These are phyloP conservation scores for Cyprinodon tularosa DNA, from an alignment of 2,113 vertebrate genomes.

Conservation along the genomic window DNA sequence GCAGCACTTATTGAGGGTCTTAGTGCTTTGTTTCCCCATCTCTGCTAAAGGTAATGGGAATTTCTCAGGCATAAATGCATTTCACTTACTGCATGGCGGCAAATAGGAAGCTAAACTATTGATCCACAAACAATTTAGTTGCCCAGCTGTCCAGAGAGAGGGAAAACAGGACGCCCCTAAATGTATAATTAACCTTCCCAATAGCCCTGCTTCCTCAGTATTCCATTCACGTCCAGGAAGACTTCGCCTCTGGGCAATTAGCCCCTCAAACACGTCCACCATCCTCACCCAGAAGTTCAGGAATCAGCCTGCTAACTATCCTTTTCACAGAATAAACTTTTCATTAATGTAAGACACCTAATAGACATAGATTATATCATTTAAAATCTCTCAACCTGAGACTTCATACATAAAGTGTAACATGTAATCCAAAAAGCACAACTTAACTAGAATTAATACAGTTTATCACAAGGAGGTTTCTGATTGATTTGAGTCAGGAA, in stretches of 20 bases:
- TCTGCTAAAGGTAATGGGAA: constrained; percentile 75
- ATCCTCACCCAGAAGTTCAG: constrained; percentile 16
- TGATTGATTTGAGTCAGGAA: constrained; percentile 4
- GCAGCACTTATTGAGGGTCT: constrained; percentile 49
- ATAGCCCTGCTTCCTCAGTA: constrained; percentile 55
- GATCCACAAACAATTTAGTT: constrained; percentile 80
- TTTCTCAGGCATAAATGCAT: constrained; percentile 75
- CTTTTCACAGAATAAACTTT: constrained; percentile 42
- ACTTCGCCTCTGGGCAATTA: constrained; percentile 50
- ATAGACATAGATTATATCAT: constrained; percentile 24
- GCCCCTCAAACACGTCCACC: constrained; percentile 39
- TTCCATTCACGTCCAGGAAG: constrained; percentile 58
- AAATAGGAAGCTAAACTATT: constrained; percentile 76
- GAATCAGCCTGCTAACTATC: constrained; percentile 29
- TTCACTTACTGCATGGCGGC: constrained; percentile 64
- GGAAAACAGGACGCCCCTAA: constrained; percentile 69
- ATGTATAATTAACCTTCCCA: constrained; percentile 72
- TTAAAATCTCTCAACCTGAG: constrained; percentile 3
- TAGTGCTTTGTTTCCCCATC: constrained; percentile 61
- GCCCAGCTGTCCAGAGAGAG: constrained; percentile 66
- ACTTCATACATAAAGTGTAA: constrained; percentile 20
- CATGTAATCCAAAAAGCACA: not conserved
- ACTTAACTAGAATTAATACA: constrained; percentile 2
- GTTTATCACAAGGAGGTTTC: not conserved
- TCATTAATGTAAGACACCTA: constrained; percentile 31